Conservation (phyloP, 2,888 invertebrate species). For the Selenia dentaria region DNA sequence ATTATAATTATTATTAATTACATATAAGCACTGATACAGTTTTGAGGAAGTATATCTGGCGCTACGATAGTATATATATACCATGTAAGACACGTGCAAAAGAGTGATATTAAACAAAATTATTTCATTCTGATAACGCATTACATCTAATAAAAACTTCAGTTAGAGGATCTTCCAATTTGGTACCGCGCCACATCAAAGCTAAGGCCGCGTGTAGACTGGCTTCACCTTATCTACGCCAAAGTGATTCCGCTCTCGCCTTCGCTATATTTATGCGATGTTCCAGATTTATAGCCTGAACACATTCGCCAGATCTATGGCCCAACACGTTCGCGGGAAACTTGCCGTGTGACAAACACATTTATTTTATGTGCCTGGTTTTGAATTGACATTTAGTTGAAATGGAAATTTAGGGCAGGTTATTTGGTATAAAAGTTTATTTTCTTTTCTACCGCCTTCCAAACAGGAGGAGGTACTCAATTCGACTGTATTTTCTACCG, state of each 20-base stretch:
- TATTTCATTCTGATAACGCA: no score
- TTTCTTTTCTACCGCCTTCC: no score
- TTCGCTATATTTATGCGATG: conserved; percentile 56
- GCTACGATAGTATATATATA: no score
- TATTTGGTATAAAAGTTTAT: no score
- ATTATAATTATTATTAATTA: no score
- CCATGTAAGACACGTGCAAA: no score
- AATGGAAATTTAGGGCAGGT: background rate
- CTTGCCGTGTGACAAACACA: conserved; percentile 21
- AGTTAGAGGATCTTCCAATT: conserved; percentile 8
- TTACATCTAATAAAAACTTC: no score
- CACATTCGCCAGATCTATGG: conserved; percentile 33
- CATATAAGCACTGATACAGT: no score
- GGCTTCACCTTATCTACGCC: conserved; percentile 60
- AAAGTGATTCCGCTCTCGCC: conserved; percentile 59
- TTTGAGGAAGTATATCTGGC: no score
- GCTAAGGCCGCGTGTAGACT: conserved; percentile 43
- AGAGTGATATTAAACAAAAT: no score
- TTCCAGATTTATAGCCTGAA: conserved; percentile 50
- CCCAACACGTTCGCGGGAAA: conserved; percentile 20
- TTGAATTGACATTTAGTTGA: background rate
- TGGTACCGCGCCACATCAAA: conserved; percentile 30
- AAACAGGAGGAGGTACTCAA: no score
- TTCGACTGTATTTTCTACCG: no score
- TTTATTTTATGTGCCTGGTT: conserved; percentile 2